Percentiles rank a stretch among this genome's conserved stretches.
Evolutionary conservation across 1,140 invertebrate genomes (phyloP).

Genomic region (Pogonognathellus flavescens): DNA sequence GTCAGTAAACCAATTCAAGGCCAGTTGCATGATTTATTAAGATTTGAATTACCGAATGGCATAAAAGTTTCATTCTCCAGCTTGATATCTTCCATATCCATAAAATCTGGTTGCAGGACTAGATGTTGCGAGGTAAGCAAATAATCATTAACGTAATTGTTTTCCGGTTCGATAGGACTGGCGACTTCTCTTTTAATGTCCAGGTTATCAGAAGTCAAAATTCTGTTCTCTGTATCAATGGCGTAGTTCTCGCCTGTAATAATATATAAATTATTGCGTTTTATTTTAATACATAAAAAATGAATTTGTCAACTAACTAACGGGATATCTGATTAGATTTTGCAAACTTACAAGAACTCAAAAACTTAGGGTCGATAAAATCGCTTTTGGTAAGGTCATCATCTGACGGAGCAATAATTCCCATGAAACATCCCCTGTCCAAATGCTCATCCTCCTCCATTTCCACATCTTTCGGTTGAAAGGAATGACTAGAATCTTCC

Average conservation of each 20-base stretch:
- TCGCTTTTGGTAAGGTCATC: neutral
- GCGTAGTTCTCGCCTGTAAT: neutral
- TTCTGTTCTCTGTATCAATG: neutral
- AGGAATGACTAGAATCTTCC: neutral
- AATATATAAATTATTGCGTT: too few relatives aligned
- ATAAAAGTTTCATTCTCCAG: neutral
- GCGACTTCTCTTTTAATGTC: conserved; percentile 13
- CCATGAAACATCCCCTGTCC: conserved; percentile 23
- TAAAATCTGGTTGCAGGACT: neutral
- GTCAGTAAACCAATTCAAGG: too few relatives aligned
- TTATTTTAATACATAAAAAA: too few relatives aligned
- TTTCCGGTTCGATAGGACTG: neutral
- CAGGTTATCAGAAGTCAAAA: neutral
- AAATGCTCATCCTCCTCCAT: conserved; percentile 6
- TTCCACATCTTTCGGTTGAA: neutral
- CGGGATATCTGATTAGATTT: neutral
- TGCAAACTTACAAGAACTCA: neutral
- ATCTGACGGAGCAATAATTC: neutral
- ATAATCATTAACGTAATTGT: neutral
- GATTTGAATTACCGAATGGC: neutral
- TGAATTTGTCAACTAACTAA: too few relatives aligned
- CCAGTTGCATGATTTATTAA: neutral
- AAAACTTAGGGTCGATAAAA: neutral
- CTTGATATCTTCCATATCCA: neutral
- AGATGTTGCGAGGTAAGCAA: neutral